Evolutionary conservation across 2,888 invertebrate genomes (phyloP).

Genomic region (Platycheirus albimanus): DNA sequence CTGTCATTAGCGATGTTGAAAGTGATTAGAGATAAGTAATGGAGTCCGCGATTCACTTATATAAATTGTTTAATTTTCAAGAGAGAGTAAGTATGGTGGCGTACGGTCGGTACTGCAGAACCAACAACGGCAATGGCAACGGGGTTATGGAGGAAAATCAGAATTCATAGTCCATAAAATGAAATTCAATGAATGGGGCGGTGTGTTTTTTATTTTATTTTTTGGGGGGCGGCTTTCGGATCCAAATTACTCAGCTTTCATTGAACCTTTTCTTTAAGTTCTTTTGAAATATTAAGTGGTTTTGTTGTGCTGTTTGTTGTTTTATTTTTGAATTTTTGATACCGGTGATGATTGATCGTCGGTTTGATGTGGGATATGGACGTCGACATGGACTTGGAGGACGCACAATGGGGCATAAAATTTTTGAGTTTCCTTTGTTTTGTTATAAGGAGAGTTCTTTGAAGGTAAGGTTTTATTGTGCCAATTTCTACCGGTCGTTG

Average conservation of each 20-base stretch:
- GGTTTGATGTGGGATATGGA: too few species aligned
- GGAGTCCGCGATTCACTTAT: constrained; percentile 58
- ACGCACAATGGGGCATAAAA: constrained; percentile 51
- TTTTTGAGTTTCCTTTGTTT: constrained; percentile 19
- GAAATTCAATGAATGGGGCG: constrained; percentile 38
- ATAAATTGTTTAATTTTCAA: constrained; percentile 64
- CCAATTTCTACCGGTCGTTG: constrained; percentile 17
- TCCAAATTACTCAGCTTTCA: constrained; percentile 49
- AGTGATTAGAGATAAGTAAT: constrained; percentile 73
- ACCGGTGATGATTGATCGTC: constrained; percentile 62
- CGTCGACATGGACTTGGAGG: too few species aligned
- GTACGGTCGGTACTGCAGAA: constrained; percentile 6
- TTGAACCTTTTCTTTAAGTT: constrained; percentile 34
- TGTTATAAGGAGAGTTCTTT: background rate
- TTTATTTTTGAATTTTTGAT: constrained; percentile 35
- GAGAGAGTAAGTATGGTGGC: background rate
- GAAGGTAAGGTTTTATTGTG: background rate
- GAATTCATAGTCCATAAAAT: constrained; percentile 68
- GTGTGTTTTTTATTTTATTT: background rate
- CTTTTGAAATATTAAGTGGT: constrained; percentile 40
- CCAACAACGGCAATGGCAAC: too few species aligned
- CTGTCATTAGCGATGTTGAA: constrained; percentile 71
- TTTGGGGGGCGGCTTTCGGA: background rate
- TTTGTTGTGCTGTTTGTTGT: constrained; percentile 39
- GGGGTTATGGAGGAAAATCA: too few species aligned